phyloP scores from a whole-genome alignment of 2,888 invertebrate species.

The Euphydryas editha region DNA sequence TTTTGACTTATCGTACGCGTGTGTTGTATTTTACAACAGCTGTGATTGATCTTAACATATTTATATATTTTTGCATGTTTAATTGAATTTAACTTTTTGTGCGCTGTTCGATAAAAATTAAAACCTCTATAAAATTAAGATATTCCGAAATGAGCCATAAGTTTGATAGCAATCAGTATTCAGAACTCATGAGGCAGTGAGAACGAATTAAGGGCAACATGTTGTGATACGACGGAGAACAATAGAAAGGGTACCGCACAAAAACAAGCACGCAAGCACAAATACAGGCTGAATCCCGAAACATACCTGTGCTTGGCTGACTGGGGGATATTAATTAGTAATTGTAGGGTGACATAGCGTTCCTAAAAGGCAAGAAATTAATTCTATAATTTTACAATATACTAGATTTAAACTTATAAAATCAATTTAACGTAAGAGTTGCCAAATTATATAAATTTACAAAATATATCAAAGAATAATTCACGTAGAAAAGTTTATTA shows the following conservation, averaged over 20 bases:
- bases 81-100: conserved; percentile 11
- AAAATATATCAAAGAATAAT: too few relatives aligned
- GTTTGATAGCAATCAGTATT: conserved; percentile 67
- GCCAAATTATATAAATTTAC: not conserved
- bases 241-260: conserved; percentile 71
- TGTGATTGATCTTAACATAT: not conserved
- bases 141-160: conserved; percentile 36
- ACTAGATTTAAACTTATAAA: not conserved
- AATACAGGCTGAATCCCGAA: conserved; percentile 57
- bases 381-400: conserved; percentile 5
- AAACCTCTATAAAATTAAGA: conserved; percentile 38
- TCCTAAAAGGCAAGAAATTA: conserved; percentile 12
- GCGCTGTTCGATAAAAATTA: conserved; percentile 20
- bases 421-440: not conserved
- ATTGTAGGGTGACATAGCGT: conserved; percentile 69
- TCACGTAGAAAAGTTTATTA: not conserved
- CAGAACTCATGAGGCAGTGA: conserved; percentile 74
- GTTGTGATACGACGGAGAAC: conserved; percentile 76
- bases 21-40: not conserved
- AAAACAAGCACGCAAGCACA: conserved; percentile 71
- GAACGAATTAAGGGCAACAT: conserved; percentile 79
- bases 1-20: too few relatives aligned
- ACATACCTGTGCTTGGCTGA: conserved; percentile 59
- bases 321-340: conserved; percentile 75
- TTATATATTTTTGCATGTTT: conserved; percentile 8